phyloP scores from a whole-genome alignment of 2,797 vertebrate genomes.

The Myripristis jacobus region DNA sequence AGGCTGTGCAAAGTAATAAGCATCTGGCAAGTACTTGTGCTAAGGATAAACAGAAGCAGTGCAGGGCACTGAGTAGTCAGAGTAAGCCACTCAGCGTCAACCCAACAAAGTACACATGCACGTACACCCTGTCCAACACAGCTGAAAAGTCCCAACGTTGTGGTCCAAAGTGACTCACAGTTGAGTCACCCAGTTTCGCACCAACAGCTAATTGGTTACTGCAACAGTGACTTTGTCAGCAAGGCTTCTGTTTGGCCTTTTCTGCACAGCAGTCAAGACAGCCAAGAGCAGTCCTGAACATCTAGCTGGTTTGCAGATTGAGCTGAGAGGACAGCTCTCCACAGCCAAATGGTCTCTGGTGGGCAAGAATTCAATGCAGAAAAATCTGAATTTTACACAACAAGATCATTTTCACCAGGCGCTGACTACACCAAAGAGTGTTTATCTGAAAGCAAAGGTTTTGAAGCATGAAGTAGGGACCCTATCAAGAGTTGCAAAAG shows the following conservation, averaged over 20 bases:
- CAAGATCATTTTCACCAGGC: no score
- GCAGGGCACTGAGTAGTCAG: slow-evolving; percentile 8
- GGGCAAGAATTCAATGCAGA: no score
- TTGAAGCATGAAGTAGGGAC: no score
- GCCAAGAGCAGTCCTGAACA: not conserved
- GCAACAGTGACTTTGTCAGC: slow-evolving; percentile 27
- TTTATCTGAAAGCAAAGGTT: no score
- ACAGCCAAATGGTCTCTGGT: no score
- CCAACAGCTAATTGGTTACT: slow-evolving; percentile 29
- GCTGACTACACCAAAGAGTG: no score
- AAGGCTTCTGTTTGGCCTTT: slow-evolving; percentile 20
- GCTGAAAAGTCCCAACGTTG: not conserved
- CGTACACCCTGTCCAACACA: slow-evolving; percentile 1
- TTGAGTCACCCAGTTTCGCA: slow-evolving; percentile 37
- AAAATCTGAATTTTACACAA: no score
- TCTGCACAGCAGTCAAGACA: slow-evolving; percentile 1
- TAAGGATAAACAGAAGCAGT: slow-evolving; percentile 29
- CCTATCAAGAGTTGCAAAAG: no score
- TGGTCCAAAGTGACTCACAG: slow-evolving; percentile 46
- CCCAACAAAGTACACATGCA: not conserved
- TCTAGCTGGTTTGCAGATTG: no score
- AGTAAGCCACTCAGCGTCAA: slow-evolving; percentile 12
- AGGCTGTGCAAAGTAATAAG: slow-evolving; percentile 21
- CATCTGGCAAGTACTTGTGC: slow-evolving; percentile 17
- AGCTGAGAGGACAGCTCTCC: no score